phyloP scores from a whole-genome alignment of 2,113 vertebrate genomes.

The Spheniscus mendiculus region DNA sequence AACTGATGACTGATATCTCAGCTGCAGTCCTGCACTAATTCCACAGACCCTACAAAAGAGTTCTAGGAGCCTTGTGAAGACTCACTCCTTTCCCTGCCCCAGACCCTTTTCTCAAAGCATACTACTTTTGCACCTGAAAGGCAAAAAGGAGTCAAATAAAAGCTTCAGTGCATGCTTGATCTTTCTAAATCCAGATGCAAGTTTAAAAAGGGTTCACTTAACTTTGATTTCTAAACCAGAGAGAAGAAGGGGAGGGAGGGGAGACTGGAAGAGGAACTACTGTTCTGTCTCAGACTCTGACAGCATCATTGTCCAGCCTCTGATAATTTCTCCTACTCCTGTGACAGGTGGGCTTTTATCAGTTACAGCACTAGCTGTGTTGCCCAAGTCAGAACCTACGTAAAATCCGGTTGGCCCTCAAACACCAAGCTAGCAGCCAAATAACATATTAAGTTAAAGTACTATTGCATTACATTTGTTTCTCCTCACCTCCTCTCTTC shows the following conservation, averaged over 20 bases:
- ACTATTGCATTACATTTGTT: not conserved
- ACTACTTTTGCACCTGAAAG: not conserved
- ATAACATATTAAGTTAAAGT: not conserved
- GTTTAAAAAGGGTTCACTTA: not conserved
- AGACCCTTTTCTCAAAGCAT: not conserved
- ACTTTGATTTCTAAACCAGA: not conserved
- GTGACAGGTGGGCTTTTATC: not conserved
- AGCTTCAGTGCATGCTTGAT: not conserved
- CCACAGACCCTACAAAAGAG: not conserved
- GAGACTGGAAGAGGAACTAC: not conserved
- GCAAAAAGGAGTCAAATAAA: not conserved
- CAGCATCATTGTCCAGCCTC: not conserved
- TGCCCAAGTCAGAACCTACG: not conserved
- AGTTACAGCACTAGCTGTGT: not conserved
- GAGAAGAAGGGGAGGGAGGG: not conserved
- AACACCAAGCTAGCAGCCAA: not conserved
- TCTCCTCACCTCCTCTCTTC: not conserved
- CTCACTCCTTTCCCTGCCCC: not conserved
- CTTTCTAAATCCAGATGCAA: not conserved
- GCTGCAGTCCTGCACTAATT: not conserved
- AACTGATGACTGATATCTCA: not conserved
- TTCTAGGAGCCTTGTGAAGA: not conserved
- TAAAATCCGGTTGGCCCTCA: not conserved
- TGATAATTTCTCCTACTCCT: not conserved
- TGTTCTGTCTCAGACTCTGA: not conserved